Conservation (phyloP, 2,888 invertebrate genomes). For the Cosmia trapezina region DNA sequence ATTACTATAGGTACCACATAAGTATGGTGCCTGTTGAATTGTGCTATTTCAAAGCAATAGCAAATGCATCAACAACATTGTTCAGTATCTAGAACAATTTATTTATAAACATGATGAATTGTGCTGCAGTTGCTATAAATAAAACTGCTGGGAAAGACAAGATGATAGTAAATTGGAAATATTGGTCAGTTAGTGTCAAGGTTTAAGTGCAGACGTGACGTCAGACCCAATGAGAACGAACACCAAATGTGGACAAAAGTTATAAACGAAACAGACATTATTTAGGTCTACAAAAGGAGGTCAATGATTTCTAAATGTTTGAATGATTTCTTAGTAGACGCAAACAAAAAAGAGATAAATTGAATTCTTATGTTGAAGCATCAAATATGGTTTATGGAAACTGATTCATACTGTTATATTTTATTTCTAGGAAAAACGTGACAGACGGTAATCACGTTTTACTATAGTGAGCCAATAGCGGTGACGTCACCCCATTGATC, state of each 20-base stretch:
- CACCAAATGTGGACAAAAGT: slow-evolving; percentile 46
- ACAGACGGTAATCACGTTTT: slow-evolving; percentile 60
- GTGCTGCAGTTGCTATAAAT: slow-evolving; percentile 49
- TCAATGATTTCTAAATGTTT: slow-evolving; percentile 44
- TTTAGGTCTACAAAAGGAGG: slow-evolving; percentile 33
- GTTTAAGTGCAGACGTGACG: slow-evolving; percentile 50
- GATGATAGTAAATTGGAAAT: slow-evolving; percentile 45
- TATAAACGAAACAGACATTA: slow-evolving; percentile 35
- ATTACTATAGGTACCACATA: slow-evolving; percentile 27
- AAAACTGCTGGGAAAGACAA: slow-evolving; percentile 40
- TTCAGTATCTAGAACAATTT: slow-evolving; percentile 51
- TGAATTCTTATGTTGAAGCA: slow-evolving; percentile 1
- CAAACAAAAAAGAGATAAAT: slow-evolving; percentile 21
- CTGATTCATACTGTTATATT: slow-evolving; percentile 59
- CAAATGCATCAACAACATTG: slow-evolving; percentile 31
- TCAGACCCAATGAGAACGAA: slow-evolving; percentile 37
- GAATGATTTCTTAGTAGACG: slow-evolving; percentile 10
- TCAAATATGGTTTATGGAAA: slow-evolving; percentile 33
- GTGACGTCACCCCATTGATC: slow-evolving; percentile 70
- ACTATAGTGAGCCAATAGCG: slow-evolving; percentile 58
- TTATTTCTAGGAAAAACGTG: slow-evolving; percentile 64
- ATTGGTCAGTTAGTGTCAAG: slow-evolving; percentile 60
- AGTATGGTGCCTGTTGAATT: slow-evolving; percentile 25
- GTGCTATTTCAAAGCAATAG: slow-evolving; percentile 25
- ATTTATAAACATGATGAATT: slow-evolving; percentile 57